A percentile compares a stretch with the other conserved stretches of the same genome.
phyloP scores from a whole-genome alignment of 2,797 vertebrate genomes.

The Potorous gilbertii region DNA sequence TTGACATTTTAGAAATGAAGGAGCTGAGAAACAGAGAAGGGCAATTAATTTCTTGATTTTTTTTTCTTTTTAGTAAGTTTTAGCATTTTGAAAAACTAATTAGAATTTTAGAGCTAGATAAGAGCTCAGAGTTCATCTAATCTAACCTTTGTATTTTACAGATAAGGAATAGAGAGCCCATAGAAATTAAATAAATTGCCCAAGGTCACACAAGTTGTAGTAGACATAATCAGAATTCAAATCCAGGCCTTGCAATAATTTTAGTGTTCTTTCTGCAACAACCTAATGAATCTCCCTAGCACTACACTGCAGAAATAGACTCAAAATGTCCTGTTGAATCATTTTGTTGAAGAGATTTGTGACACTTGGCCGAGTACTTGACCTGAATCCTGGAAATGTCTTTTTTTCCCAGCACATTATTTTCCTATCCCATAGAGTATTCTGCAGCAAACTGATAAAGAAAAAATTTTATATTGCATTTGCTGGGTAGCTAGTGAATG shows the following conservation, averaged over 20 bases:
- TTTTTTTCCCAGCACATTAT: neutral
- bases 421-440: constrained; percentile 1
- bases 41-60: neutral
- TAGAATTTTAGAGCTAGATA: neutral
- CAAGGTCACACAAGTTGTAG: neutral
- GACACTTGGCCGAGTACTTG: neutral
- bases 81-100: neutral
- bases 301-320: neutral
- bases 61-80: neutral
- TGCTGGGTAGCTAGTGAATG: neutral
- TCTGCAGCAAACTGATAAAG: neutral
- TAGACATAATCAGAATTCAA: neutral
- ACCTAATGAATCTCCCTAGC: neutral
- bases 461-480: neutral
- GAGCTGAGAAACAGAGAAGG: neutral
- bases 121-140: neutral
- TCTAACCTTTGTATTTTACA: neutral
- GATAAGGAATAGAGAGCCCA: neutral
- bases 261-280: neutral
- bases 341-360: neutral
- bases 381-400: constrained; percentile 1
- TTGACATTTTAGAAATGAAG: neutral
- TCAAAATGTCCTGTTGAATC: neutral
- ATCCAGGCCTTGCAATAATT: neutral
- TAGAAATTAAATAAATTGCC: neutral